phyloP scores from a whole-genome alignment of 23 tunicate species.

The Ciona savignyi region DNA sequence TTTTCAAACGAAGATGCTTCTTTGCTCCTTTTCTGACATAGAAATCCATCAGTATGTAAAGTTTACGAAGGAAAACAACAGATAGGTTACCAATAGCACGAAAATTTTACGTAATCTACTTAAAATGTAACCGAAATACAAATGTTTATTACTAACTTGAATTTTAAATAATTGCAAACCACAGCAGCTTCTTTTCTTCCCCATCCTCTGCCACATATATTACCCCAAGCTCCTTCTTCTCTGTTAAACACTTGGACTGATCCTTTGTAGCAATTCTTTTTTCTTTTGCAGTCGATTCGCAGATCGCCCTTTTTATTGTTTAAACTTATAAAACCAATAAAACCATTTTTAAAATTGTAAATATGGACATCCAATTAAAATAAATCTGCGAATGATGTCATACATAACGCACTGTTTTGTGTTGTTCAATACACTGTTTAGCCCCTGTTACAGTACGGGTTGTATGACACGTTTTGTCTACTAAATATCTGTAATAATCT shows the following conservation, averaged over 20 bases:
- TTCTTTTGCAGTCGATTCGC: conserved; percentile 28
- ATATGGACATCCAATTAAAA: too few species aligned
- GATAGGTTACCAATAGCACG: background rate
- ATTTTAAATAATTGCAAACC: conserved; percentile 68
- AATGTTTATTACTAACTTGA: conserved; percentile 35
- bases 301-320: conserved; percentile 54
- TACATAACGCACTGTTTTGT: too few species aligned
- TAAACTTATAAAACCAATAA: background rate
- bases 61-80: too few species aligned
- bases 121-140: too few species aligned
- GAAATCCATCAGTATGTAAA: too few species aligned
- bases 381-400: too few species aligned
- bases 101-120: background rate
- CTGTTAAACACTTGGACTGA: conserved; percentile 63
- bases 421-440: too few species aligned
- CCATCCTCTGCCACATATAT: conserved; percentile 59
- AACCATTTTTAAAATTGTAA: too few species aligned
- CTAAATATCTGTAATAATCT: too few species aligned
- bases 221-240: conserved; percentile 61
- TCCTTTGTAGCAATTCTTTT: conserved; percentile 46
- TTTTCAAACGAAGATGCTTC: background rate
- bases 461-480: too few species aligned
- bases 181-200: conserved; percentile 35
- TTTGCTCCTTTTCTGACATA: background rate
- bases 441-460: too few species aligned